These are phyloP conservation scores for Tinea trinotella DNA, from an alignment of 2,888 invertebrate genomes.

Conservation along the genomic window DNA sequence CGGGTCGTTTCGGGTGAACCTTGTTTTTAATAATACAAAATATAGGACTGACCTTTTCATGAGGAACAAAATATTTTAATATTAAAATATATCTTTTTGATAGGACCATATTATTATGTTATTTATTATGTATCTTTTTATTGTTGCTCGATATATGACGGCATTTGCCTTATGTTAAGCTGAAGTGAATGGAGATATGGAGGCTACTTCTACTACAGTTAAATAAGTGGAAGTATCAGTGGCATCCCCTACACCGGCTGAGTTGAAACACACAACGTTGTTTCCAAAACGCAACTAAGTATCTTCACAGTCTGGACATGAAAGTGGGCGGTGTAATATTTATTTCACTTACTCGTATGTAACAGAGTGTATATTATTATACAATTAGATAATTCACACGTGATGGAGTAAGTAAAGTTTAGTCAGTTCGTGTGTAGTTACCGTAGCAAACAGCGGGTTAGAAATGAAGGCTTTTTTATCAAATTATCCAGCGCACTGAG, in stretches of 20 bases:
- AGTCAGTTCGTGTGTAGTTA: constrained; percentile 19
- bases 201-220: too few species aligned
- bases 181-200: too few species aligned
- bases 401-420: constrained; percentile 24
- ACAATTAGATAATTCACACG: constrained; percentile 19
- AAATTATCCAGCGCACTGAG: constrained; percentile 41
- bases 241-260: too few species aligned
- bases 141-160: background rate
- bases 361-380: constrained; percentile 7
- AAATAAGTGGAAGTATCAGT: too few species aligned
- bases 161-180: too few species aligned
- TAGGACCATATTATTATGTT: constrained; percentile 18
- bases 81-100: constrained; percentile 16
- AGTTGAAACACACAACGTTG: too few species aligned
- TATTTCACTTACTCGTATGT: too few species aligned
- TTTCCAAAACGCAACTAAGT: too few species aligned
- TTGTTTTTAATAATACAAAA: constrained; percentile 17
- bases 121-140: constrained; percentile 6
- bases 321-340: too few species aligned
- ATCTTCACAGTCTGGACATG: too few species aligned
- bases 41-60: constrained; percentile 17
- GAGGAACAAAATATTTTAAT: constrained; percentile 6
- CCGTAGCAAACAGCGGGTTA: constrained; percentile 23
- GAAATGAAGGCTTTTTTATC: constrained; percentile 45
- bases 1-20: background rate